Conservation (phyloP, 2,113 vertebrate genomes). For the Coracopsis vasa region DNA sequence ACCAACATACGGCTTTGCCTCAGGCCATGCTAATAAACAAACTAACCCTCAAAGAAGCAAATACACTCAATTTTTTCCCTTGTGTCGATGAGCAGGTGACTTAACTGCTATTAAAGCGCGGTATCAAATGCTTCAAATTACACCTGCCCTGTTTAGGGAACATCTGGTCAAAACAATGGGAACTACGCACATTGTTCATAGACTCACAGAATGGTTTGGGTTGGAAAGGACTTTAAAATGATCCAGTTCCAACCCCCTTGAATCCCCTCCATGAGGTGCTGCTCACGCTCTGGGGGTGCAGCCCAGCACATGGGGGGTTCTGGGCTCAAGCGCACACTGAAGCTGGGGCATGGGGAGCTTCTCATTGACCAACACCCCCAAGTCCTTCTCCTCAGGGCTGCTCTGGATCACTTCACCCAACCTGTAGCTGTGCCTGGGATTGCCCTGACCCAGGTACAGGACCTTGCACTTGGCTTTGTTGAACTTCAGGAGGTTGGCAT, state of each 20-base stretch:
- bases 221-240: background rate
- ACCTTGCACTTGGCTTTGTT: background rate
- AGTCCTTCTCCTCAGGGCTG: background rate
- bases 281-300: background rate
- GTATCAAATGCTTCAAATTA: background rate
- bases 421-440: background rate
- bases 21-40: background rate
- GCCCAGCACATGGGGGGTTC: background rate
- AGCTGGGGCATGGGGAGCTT: background rate
- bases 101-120: background rate
- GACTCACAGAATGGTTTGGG: background rate
- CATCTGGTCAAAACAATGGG: background rate
- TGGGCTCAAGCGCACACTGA: background rate
- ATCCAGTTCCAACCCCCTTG: background rate
- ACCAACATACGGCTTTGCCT: background rate
- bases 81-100: background rate
- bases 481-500: background rate
- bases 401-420: background rate
- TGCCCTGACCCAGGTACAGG: background rate
- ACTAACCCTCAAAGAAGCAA: background rate
- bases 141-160: background rate
- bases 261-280: background rate
- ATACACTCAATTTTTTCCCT: too few relatives aligned
- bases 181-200: background rate
- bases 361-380: background rate